Base-by-base conservation (phyloP, 2,797 vertebrate species). In the Rhinichthys osculus region DNA sequence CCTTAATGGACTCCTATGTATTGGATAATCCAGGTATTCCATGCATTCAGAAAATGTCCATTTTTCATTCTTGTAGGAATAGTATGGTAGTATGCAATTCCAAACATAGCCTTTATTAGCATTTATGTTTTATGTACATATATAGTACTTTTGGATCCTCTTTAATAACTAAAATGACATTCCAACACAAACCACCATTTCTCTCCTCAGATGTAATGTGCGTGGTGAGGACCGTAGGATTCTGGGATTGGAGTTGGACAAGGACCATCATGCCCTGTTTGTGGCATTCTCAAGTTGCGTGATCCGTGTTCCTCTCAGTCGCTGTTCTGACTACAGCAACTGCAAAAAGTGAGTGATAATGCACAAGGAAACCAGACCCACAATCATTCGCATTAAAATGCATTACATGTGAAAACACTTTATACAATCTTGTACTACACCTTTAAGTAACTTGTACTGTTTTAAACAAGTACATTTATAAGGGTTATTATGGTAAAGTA, bases 231-330 rank as follows among this genome's bases (percentile, higher is more conserved):
- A 97, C 86, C 87, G 95, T 47, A 94, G 93, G 86, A 94, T 98
- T 47, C 91, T 97, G 86, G 97, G 95, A 8, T 90, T 98, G 69
- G 96, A 97, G 93, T 59, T 98, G 93, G 97, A 98, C 90, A 93
- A 94, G 10, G 96, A 96, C 27, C 95, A 96, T 78, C 97, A 97
- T 3, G 95, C 96, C 0, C 84, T 98, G 79, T 98, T 97, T 4
- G 97, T 98, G 89, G 97, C 97, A 5, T 98, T 98, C 87, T 95
- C 96, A 17, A 94, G 97, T 92, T 98, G 97, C 0, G 94, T 98
- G 62, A 93, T 97, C 87, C 95, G 96, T 0, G 93, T 98, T 73
- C 96, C 96, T 0, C 96, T 98, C 86, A 98, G 97, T 90, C 96
- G 93, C 77, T 98, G 97, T 78, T 85, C 92, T 0, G 90, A 93